Base-by-base conservation (phyloP, 1,140 invertebrate genomes). In the Oedothorax gibbosus region DNA sequence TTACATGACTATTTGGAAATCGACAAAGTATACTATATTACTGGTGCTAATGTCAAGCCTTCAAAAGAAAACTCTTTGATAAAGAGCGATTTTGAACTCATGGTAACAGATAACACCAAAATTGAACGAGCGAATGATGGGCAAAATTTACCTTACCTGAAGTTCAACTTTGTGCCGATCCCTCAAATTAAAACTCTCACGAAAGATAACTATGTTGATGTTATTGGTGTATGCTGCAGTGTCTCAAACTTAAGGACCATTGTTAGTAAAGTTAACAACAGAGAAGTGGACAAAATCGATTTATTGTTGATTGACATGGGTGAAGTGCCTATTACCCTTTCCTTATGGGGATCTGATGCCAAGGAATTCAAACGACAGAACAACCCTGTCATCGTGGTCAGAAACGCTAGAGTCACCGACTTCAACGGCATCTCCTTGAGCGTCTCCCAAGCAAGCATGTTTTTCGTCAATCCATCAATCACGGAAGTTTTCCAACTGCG, bases 1-100 rank as follows among this genome's bases (percentile, higher is more conserved):
- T 96, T 95, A 89, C 97, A 94, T 89, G 94, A 97, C 88, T 92
- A 97, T 90, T 92, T 99, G 86, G 94, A 99, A 92, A 93, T 97
- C 89, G 91, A 90, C 87, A 90, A 92, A 87, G 90, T 92, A 86
- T 87, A 84, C 51, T 76, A 66, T 49, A 66, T 84, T 51, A 66
- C 71, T 18, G 68, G 57, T 66, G 71, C 60, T 50, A n/a, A 56
- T 50, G 60, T 84, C 5, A 50, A 57, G 9, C 7, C 56, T 49
- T 18, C 81, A 11, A 54, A 14, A 21, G 15, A 53, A 11, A 65
- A 64, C 21, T 75, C 71, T 11, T 15, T 54, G 14, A 49, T 76
- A 0, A 66, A 76, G 60, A 49, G 20, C 57, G 60, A 75, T 68
- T 84, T 54, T 66, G 81, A 76, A 66, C 21, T 84, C 11, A n/a